These are phyloP conservation scores for Scopus umbretta DNA, from an alignment of 2,113 vertebrate species.

Conservation along the genomic window DNA sequence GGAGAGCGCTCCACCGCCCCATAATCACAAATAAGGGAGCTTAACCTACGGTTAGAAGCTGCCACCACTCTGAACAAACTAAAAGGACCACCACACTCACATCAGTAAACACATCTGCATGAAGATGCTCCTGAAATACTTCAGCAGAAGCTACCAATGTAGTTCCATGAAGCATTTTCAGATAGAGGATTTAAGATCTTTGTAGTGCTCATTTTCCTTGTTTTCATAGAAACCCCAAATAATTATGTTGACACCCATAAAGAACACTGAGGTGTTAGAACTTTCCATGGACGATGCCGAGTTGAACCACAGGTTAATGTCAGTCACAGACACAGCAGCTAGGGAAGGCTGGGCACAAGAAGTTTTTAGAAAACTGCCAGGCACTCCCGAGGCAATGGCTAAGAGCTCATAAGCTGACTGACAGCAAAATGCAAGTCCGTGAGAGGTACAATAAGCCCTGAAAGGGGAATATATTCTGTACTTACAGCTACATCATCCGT, in stretches of 20 bases:
- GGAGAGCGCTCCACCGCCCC: not conserved
- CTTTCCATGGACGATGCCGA: not conserved
- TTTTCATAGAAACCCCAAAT: not conserved
- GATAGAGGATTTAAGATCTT: not conserved
- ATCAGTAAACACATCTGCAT: not conserved
- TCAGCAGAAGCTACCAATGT: not conserved
- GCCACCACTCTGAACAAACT: not conserved
- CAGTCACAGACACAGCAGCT: not conserved
- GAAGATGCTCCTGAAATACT: not conserved
- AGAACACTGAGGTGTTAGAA: not conserved
- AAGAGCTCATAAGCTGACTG: not conserved
- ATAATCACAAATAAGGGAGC: not conserved
- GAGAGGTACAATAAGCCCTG: not conserved
- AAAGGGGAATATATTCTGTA: not conserved
- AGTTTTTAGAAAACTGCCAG: not conserved
- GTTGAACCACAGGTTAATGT: not conserved
- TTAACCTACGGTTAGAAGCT: not conserved
- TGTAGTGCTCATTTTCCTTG: not conserved
- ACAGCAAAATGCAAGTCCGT: not conserved
- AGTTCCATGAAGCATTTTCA: not conserved
- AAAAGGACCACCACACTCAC: not conserved
- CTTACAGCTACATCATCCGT: conserved; percentile 95
- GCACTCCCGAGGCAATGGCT: not conserved
- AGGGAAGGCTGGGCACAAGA: not conserved
- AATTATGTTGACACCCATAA: not conserved